Evolutionary conservation across 1,140 invertebrate genomes (phyloP), one percentile per base, ranked within the genome.

Genomic region (Drosophila prosaltans): DNA sequence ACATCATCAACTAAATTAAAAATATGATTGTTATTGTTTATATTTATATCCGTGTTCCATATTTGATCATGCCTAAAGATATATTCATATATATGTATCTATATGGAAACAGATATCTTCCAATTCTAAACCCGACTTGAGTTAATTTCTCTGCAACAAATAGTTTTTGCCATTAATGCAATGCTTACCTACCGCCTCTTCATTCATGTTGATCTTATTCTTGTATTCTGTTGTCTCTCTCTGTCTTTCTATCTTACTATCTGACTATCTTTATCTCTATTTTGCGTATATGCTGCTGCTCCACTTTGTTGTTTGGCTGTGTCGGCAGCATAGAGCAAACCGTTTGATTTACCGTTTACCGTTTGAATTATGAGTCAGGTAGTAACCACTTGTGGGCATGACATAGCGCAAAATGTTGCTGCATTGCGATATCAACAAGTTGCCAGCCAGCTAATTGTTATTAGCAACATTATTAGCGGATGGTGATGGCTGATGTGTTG

Each of bases 341-440:
- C 69, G 77, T 77, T 84, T 72, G 69, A 76, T 77, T 77, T 84
- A 80, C 73, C 81, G 81, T 83, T 83, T 76, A 69, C 65, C 62
- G 63, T 76, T 81, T 81, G 70, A 81, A 61, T 70, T 78, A 63
- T 84, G 72, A 69, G 66, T 40, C 65, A 45, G 74, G 55, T 32
- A 28, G 41, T 63, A 32, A 48, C 30, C 58, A 32, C 64, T 68
- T 58, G 66, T 75, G 69, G 55, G 69, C 64, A 65, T 68, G 71
- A 74, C 70, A 73, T 63, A 45, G 69, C 70, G 16, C 28, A 40
- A 26, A 62, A 28, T 57, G 26, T 54, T 63, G 67, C 68, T 57
- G 16, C 24, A 66, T 74, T 75, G 73, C 73, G 54, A 75, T 70
- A 75, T 63, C 41, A 60, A 58, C 70, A 74, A 78, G 57, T 59